phyloP scores from a whole-genome alignment of 2,113 vertebrate genomes.

The Diphyllodes magnificus region DNA sequence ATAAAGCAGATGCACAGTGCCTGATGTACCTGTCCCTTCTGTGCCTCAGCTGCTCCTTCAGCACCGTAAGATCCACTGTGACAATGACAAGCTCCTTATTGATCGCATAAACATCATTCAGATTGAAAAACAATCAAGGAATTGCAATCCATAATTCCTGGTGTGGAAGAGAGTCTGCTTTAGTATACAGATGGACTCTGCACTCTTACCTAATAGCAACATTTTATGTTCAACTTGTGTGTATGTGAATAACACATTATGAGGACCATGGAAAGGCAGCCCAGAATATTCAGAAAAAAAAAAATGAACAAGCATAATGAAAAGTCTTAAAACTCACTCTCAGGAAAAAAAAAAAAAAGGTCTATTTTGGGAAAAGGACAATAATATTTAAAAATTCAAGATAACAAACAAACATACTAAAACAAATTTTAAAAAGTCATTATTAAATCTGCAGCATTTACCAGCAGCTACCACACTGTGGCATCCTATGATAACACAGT shows the following conservation, averaged over 20 bases:
- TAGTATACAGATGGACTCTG: not conserved
- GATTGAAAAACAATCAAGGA: not conserved
- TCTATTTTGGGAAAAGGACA: not conserved
- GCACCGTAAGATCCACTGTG: not conserved
- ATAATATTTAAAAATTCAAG: not conserved
- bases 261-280: not conserved
- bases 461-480: conserved; percentile 11
- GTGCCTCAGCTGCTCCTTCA: not conserved
- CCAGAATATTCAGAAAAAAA: too few species aligned
- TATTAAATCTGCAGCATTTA: not conserved
- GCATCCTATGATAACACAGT: not conserved
- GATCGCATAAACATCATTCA: not conserved
- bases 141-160: not conserved
- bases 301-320: not conserved
- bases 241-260: not conserved
- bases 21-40: not conserved
- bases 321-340: not conserved
- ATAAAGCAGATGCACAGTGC: not conserved
- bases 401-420: not conserved
- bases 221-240: not conserved
- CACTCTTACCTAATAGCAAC: not conserved
- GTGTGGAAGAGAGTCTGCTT: not conserved
- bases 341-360: not conserved
- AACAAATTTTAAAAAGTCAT: not conserved
- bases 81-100: not conserved